phyloP scores from a whole-genome alignment of 2,797 vertebrate genomes.

The Sarcoramphus papa region DNA sequence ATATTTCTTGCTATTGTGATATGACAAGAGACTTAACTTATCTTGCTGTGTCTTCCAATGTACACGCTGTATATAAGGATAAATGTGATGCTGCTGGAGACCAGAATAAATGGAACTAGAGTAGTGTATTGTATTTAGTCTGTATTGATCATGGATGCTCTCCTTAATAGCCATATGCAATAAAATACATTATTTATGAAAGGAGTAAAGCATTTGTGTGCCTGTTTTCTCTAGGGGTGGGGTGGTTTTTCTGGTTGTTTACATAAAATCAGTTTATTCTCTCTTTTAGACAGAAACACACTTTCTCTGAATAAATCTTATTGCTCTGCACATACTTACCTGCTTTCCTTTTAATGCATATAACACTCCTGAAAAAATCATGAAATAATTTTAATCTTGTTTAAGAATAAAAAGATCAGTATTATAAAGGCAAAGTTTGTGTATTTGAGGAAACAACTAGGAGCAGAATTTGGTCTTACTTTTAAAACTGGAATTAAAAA shows the following conservation, averaged over 20 bases:
- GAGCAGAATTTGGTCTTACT: background rate
- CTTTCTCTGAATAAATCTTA: background rate
- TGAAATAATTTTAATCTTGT: background rate
- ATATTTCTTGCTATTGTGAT: conserved; percentile 80
- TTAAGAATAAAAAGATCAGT: background rate
- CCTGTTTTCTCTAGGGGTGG: conserved; percentile 35
- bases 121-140: conserved; percentile 91
- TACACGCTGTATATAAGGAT: conserved; percentile 90
- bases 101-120: conserved; percentile 85
- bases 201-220: conserved; percentile 37
- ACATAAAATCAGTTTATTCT: background rate
- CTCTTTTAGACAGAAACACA: background rate
- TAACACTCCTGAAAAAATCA: background rate
- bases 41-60: conserved; percentile 93
- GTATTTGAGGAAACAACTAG: background rate
- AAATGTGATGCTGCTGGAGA: conserved; percentile 87
- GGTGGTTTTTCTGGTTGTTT: background rate
- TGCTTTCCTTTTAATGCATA: background rate
- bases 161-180: conserved; percentile 95
- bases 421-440: background rate
- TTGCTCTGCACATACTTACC: background rate
- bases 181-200: conserved; percentile 98
- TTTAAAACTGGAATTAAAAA: background rate
- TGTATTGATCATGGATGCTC: conserved; percentile 92
- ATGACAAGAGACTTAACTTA: conserved; percentile 82